These are phyloP conservation scores for Leucopternis melanops DNA, from an alignment of 2,113 vertebrate genomes.

Conservation along the genomic window DNA sequence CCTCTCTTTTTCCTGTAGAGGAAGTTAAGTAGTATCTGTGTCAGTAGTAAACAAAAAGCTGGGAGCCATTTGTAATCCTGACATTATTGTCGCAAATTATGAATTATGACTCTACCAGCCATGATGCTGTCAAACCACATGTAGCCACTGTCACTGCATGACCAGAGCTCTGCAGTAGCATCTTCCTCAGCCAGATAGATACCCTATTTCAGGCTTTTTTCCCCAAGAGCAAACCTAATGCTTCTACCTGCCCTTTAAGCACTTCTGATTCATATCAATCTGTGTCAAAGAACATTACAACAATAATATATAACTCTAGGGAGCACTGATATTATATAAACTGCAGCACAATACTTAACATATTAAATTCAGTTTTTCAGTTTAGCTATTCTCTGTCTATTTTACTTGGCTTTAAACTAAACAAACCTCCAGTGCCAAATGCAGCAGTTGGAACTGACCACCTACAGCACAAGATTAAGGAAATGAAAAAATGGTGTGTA, in stretches of 20 bases:
- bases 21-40: not conserved
- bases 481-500: constrained; percentile 57
- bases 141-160: not conserved
- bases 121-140: not conserved
- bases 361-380: constrained; percentile 60
- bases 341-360: constrained; percentile 41
- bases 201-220: not conserved
- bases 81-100: not conserved
- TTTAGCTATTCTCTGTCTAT: constrained; percentile 57
- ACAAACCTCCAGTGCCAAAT: constrained; percentile 33
- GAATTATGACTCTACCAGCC: not conserved
- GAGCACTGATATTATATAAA: constrained; percentile 56
- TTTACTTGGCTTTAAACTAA: constrained; percentile 65
- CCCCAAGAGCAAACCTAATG: not conserved
- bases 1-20: not conserved
- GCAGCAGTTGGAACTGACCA: constrained; percentile 57
- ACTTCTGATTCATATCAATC: constrained; percentile 19
- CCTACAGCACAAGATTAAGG: constrained; percentile 55
- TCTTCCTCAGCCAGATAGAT: not conserved
- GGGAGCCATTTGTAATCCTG: not conserved
- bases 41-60: not conserved
- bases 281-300: constrained; percentile 35
- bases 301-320: constrained; percentile 23
- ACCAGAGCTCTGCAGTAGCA: not conserved
- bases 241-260: constrained; percentile 41